Percentiles rank a stretch among this genome's conserved stretches.
These are phyloP conservation scores for Acanthosoma haemorrhoidale DNA, from an alignment of 2,888 invertebrate genomes.

Conservation along the genomic window DNA sequence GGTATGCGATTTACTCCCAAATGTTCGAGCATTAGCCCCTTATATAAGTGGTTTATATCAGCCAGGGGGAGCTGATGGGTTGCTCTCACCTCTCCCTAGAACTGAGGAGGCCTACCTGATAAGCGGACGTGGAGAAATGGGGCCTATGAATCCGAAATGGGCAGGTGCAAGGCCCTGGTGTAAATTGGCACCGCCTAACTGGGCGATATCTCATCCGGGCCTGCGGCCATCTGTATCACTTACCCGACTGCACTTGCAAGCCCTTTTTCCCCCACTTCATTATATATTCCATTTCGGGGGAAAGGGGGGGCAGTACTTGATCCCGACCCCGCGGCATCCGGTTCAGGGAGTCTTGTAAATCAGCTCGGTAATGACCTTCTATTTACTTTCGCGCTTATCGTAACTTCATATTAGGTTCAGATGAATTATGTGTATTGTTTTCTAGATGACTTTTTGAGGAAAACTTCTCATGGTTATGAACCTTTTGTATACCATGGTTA, in stretches of 20 bases:
- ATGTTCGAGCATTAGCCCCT: too few species aligned
- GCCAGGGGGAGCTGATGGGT: background rate
- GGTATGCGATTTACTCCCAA: too few species aligned
- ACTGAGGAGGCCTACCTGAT: background rate
- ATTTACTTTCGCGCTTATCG: background rate
- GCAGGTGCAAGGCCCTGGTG: background rate
- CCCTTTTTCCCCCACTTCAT: background rate
- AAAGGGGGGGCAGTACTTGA: background rate
- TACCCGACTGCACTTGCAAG: background rate
- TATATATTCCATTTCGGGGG: background rate
- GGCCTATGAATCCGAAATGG: background rate
- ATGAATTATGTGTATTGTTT: background rate
- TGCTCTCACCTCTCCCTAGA: background rate
- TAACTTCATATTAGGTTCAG: background rate
- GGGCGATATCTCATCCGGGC: background rate
- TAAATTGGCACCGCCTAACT: background rate
- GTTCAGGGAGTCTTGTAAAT: background rate
- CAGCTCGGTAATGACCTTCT: background rate
- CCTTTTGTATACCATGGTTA: too few species aligned
- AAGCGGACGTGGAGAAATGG: background rate
- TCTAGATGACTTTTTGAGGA: background rate
- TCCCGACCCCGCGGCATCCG: background rate
- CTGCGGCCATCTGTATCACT: background rate
- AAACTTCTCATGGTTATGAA: too few species aligned
- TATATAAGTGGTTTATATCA: too few species aligned